Conservation (phyloP, 1,140 invertebrate species). For the Drosophila sproati region DNA sequence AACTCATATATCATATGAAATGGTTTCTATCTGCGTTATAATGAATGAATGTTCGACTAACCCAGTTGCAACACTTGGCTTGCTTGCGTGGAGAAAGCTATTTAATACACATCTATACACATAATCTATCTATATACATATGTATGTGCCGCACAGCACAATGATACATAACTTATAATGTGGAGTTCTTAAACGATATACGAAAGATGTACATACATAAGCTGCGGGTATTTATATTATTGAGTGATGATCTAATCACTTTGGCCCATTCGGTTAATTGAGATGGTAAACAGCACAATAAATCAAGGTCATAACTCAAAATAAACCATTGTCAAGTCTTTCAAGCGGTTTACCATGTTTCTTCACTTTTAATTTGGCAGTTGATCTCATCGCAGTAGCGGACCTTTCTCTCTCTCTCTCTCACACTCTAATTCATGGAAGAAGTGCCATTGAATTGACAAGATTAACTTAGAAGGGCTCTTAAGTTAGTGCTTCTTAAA, state of each 20-base stretch:
- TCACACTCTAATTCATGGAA: too few relatives aligned
- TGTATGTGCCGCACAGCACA: neutral
- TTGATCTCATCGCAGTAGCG: neutral
- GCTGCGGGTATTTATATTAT: slow-evolving; percentile 5
- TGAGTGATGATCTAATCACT: slow-evolving; percentile 28
- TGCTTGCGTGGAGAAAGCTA: slow-evolving; percentile 8
- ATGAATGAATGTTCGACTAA: slow-evolving; percentile 1
- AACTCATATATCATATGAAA: slow-evolving; percentile 10
- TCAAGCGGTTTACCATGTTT: neutral
- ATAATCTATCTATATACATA: neutral
- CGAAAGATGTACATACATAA: neutral
- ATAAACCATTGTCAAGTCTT: slow-evolving; percentile 10
- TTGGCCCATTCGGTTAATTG: slow-evolving; percentile 10
- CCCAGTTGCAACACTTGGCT: slow-evolving; percentile 2
- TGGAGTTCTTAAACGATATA: neutral
- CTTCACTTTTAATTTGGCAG: neutral
- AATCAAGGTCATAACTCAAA: slow-evolving; percentile 3
- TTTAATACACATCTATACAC: neutral
- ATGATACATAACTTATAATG: neutral
- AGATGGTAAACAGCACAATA: slow-evolving; percentile 5
- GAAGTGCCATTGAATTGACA: too few relatives aligned
- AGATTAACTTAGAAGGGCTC: too few relatives aligned
- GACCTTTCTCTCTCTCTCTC: neutral
- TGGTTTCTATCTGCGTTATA: neutral
- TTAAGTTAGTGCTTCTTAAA: too few relatives aligned